A percentile compares a stretch with the other conserved stretches of the same genome.
Conservation (phyloP, 1,140 invertebrate species). For the Ostrea denselamellosa region DNA sequence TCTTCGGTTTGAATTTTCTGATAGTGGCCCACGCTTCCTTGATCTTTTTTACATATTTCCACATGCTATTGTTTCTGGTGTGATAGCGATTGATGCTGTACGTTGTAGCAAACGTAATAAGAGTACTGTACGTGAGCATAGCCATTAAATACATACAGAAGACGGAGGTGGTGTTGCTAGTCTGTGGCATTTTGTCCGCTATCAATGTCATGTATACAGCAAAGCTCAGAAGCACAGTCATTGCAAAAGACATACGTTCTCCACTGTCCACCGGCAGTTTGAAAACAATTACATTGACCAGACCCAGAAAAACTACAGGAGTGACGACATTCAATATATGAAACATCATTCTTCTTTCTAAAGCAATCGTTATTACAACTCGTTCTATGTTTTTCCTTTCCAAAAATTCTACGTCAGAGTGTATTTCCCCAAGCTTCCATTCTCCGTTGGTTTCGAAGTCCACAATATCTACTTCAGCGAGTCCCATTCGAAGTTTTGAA, state of each 20-base stretch:
- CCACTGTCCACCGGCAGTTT: conserved; percentile 72
- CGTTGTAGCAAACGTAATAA: conserved; percentile 1
- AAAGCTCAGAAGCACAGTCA: conserved; percentile 74
- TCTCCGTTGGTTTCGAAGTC: conserved; percentile 4
- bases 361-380: background rate
- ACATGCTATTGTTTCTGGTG: background rate
- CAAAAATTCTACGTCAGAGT: background rate
- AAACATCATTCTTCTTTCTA: conserved; percentile 7
- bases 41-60: background rate
- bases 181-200: conserved; percentile 72
- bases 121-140: conserved; percentile 5
- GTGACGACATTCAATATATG: background rate
- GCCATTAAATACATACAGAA: conserved; percentile 31
- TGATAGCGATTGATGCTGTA: background rate
- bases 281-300: conserved; percentile 68
- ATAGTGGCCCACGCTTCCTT: background rate
- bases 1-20: background rate
- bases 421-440: background rate
- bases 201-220: conserved; percentile 75
- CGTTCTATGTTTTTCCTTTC: background rate
- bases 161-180: conserved; percentile 53
- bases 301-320: conserved; percentile 33
- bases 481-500: background rate
- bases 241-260: conserved; percentile 70
- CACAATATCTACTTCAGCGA: background rate